Conservation (phyloP, 2,888 invertebrate species). For the Tipula confusa region DNA sequence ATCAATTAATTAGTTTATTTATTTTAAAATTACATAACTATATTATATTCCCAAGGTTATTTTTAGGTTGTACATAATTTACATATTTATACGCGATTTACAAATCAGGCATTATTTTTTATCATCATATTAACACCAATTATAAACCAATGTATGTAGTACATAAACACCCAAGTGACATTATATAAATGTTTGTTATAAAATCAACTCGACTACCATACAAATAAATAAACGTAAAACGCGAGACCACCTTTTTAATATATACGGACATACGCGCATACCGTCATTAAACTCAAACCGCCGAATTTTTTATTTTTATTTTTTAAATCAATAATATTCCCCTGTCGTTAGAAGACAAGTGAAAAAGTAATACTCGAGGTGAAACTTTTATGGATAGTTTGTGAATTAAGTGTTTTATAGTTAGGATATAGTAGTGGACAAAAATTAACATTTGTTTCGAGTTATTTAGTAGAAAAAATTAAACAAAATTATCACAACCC, state of each 20-base stretch:
- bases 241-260: background rate
- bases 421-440: background rate
- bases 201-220: background rate
- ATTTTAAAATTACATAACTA: background rate
- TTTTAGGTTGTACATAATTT: background rate
- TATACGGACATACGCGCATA: background rate
- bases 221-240: background rate
- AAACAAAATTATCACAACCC: background rate
- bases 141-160: background rate
- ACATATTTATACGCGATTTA: background rate
- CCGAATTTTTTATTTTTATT: background rate
- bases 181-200: conserved; percentile 3
- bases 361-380: background rate
- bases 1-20: background rate
- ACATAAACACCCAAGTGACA: background rate
- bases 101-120: background rate
- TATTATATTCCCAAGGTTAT: background rate
- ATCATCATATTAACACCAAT: background rate
- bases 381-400: background rate
- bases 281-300: background rate
- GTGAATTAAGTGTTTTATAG: background rate
- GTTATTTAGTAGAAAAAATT: background rate
- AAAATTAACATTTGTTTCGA: background rate
- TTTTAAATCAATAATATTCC: background rate
- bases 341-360: background rate